A percentile compares a stretch with the other conserved stretches of the same genome.
Conservation (phyloP, 2,113 vertebrate genomes). For the Lamprologus ornatipinnis region DNA sequence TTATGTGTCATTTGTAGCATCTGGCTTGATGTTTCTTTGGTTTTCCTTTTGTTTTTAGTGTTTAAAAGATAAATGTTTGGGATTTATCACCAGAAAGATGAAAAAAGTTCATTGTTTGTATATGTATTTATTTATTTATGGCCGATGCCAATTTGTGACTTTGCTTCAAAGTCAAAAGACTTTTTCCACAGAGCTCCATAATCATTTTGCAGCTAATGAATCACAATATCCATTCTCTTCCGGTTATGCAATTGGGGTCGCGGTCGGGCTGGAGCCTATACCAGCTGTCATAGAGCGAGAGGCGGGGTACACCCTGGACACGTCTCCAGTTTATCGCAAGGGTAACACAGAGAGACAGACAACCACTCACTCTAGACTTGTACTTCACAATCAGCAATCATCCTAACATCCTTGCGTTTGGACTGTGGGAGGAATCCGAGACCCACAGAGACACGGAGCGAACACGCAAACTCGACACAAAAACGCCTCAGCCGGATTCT, state of each 20-base stretch:
- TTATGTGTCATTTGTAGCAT: not conserved
- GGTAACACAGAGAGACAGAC: not conserved
- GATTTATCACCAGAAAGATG: not conserved
- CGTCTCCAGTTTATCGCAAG: not conserved
- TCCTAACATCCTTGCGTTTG: not conserved
- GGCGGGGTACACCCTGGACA: not conserved
- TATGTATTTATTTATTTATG: not conserved
- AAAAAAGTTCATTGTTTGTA: not conserved
- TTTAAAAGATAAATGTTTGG: not conserved
- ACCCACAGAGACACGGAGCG: not conserved
- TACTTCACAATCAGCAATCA: not conserved
- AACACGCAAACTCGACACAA: not conserved
- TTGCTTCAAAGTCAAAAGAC: not conserved
- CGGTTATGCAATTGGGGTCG: not conserved
- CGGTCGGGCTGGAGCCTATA: not conserved
- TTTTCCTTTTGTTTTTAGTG: not conserved
- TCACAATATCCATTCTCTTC: not conserved
- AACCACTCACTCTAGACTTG: not conserved
- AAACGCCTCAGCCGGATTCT: not conserved
- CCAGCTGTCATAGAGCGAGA: not conserved
- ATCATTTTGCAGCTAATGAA: not conserved
- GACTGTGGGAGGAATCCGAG: not conserved
- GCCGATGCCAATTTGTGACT: not conserved
- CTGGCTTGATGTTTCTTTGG: not conserved
- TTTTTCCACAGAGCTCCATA: not conserved